phyloP scores from a whole-genome alignment of 2,888 invertebrate genomes.

The Vesta saturnalis region DNA sequence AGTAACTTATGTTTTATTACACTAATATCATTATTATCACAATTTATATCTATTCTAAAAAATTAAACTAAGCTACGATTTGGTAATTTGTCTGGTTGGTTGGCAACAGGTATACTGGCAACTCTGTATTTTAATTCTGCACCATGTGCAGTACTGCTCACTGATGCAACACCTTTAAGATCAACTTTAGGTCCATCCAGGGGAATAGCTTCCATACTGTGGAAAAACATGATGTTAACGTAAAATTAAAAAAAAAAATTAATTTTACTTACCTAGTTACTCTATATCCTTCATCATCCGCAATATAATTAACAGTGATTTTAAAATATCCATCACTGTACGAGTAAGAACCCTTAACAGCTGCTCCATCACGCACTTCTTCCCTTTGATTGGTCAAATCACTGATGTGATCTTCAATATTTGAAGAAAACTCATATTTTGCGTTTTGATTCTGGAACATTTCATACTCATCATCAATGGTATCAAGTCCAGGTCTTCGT shows the following conservation, averaged over 20 bases:
- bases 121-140: constrained; percentile 59
- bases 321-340: constrained; percentile 70
- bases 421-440: constrained; percentile 61
- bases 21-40: background rate
- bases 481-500: background rate
- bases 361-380: constrained; percentile 62
- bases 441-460: constrained; percentile 19
- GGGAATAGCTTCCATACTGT: constrained; percentile 60
- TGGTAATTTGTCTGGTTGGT: constrained; percentile 5
- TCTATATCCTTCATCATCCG: constrained; percentile 71
- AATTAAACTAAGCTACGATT: background rate
- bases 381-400: constrained; percentile 60
- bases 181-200: constrained; percentile 63
- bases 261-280: constrained; percentile 64
- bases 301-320: constrained; percentile 67
- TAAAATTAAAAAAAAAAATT: background rate
- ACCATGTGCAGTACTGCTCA: constrained; percentile 60
- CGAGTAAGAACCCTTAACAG: constrained; percentile 66
- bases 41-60: background rate
- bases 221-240: constrained; percentile 21
- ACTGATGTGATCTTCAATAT: constrained; percentile 64
- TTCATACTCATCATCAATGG: constrained; percentile 11
- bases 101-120: constrained; percentile 48
- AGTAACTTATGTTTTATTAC: too few relatives aligned
- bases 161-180: constrained; percentile 60